Base-by-base conservation (phyloP, 2,888 invertebrate genomes). In the Hylaea fasciaria region DNA sequence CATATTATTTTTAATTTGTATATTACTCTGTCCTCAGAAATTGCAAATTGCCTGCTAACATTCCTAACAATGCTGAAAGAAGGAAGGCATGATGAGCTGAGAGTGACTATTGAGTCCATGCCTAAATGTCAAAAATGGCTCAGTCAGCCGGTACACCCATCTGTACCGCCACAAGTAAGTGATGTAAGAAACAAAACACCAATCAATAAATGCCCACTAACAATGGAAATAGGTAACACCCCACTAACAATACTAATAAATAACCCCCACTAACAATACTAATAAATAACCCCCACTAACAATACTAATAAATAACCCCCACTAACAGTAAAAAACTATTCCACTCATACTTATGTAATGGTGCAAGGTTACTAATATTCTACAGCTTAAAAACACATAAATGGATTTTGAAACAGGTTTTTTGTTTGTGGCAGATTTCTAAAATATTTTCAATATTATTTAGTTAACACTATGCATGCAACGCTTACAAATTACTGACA, bases 101-200 rank as follows among this genome's bases (percentile, higher is more conserved):
- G 94, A 73, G 73, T 81, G 0, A 94, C 94, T 73, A 89, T 94
- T 56, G 92, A 91, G 66, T 93, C 93, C 50, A 86, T 95, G 81
- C 95, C 95, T 0, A 90, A 91, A 65, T 92, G 93, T 62, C 93
- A 93, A 68, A 88, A 91, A 48, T 94, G 94, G 94, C 81, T 94
- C 51, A 89, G 93, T 77, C 73, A 93, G 82, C 89, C 93, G 0
- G 80, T 87, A 65, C 85, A 85, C 64, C 77, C 82, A 5, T 80
- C 86, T 28, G 82, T 85, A 14, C 91, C 91, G 17, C 87, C 86
- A 52, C 91, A 91, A 76, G 91, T 92, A 68, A 79, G 79, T 77
- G 29, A 41, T 48, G 45, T 54, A 61, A 61, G 61, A 44, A 51
- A 12, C 35, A 50, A 13, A 41, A 28, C 37, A n/a, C 29, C 43